Evolutionary conservation across 2,113 vertebrate species (phyloP).

Genomic region (Tragelaphus strepsiceros): DNA sequence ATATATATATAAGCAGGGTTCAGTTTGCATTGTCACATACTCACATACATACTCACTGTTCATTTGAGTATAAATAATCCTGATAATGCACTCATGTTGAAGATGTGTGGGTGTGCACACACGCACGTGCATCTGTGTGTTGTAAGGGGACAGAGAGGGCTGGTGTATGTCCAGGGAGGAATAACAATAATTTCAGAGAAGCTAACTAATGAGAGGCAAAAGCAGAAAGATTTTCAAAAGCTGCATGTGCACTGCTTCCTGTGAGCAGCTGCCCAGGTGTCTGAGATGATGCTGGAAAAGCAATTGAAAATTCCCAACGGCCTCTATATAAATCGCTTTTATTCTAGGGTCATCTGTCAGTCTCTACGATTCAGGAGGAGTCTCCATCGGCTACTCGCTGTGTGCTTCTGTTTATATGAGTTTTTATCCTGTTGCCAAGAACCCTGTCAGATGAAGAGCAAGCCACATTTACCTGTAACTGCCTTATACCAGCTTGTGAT

Average conservation of each 20-base stretch:
- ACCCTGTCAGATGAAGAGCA: constrained; percentile 76
- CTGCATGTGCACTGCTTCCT: constrained; percentile 56
- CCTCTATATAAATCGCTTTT: constrained; percentile 66
- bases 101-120: not conserved
- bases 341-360: constrained; percentile 75
- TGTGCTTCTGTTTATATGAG: constrained; percentile 75
- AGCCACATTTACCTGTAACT: constrained; percentile 81
- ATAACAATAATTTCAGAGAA: constrained; percentile 37
- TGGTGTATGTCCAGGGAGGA: not conserved
- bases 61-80: not conserved
- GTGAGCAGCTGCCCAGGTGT: constrained; percentile 46
- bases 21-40: not conserved
- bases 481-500: constrained; percentile 73
- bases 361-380: constrained; percentile 50
- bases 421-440: constrained; percentile 77
- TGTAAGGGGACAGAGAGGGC: not conserved
- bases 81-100: not conserved
- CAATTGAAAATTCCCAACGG: constrained; percentile 68
- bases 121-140: rapidly evolving
- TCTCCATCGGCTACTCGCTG: constrained; percentile 57
- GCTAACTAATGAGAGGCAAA: constrained; percentile 48
- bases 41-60: not conserved
- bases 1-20: not conserved
- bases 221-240: constrained; percentile 30
- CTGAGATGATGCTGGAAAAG: constrained; percentile 64